phyloP scores from a whole-genome alignment of 2,888 invertebrate genomes.

The Achlya flavicornis region DNA sequence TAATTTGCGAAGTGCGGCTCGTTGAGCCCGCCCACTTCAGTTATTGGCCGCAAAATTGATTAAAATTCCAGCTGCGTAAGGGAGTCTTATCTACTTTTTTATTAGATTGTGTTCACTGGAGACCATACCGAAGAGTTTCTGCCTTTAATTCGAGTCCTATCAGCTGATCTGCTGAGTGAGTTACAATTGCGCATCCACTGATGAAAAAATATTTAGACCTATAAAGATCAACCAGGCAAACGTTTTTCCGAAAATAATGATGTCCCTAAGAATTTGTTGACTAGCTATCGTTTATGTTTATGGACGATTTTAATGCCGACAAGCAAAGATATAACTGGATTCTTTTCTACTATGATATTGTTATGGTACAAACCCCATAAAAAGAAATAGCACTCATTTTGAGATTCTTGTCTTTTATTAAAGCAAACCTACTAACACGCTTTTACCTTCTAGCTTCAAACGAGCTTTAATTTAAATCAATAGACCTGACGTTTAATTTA shows the following conservation, averaged over 20 bases:
- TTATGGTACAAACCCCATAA: too few relatives aligned
- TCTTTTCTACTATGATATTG: too few relatives aligned
- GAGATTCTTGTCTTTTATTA: background rate
- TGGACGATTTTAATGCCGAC: too few relatives aligned
- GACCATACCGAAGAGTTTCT: slow-evolving; percentile 51
- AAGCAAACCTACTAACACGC: background rate
- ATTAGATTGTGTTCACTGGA: slow-evolving; percentile 64
- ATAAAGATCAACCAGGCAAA: background rate
- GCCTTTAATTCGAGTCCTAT: slow-evolving; percentile 42
- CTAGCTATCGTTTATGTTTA: background rate
- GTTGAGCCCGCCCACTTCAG: slow-evolving; percentile 53
- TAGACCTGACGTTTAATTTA: slow-evolving; percentile 54
- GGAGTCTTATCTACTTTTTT: slow-evolving; percentile 67
- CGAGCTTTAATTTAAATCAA: slow-evolving; percentile 55
- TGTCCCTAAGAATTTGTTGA: background rate
- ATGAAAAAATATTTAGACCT: background rate
- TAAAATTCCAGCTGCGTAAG: slow-evolving; percentile 76
- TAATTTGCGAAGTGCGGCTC: slow-evolving; percentile 68
- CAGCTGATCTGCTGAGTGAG: slow-evolving; percentile 41
- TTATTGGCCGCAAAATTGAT: slow-evolving; percentile 79
- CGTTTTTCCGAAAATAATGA: background rate
- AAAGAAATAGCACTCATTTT: too few relatives aligned
- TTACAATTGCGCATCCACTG: background rate
- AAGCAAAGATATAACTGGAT: too few relatives aligned
- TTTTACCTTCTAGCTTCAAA: background rate